A percentile compares a stretch with the other conserved stretches of the same genome.
phyloP scores from a whole-genome alignment of 1,140 invertebrate genomes.

The Drosophila sp. region DNA sequence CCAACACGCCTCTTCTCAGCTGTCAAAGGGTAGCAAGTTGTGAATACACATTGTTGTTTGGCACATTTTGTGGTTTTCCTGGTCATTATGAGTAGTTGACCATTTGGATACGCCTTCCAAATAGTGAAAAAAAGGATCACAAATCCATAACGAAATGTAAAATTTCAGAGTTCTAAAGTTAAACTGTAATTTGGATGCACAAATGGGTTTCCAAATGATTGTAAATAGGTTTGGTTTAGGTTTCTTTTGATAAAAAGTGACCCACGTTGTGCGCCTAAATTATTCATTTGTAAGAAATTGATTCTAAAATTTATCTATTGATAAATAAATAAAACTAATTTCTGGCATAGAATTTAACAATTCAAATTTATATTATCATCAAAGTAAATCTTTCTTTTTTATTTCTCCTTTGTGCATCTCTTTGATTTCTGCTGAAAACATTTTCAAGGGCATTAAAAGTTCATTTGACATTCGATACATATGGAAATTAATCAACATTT shows the following conservation, averaged over 20 bases:
- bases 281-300: too few species aligned
- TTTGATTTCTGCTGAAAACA: not conserved
- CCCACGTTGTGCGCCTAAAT: too few species aligned
- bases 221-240: too few species aligned
- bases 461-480: conserved; percentile 31
- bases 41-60: conserved; percentile 12
- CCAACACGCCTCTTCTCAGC: conserved; percentile 42
- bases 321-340: too few species aligned
- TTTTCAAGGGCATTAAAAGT: conserved; percentile 9
- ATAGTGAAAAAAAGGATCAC: not conserved
- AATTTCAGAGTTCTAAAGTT: not conserved
- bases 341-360: too few species aligned
- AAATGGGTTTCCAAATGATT: too few species aligned
- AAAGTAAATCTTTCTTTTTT: not conserved
- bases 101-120: conserved; percentile 4
- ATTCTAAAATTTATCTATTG: too few species aligned
- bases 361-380: too few species aligned
- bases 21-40: conserved; percentile 19
- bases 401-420: too few species aligned
- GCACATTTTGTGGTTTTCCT: conserved; percentile 29
- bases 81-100: conserved; percentile 12
- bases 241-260: too few species aligned
- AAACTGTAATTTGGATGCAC: too few species aligned
- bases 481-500: conserved; percentile 23
- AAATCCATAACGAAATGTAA: not conserved